Base-by-base conservation (phyloP, 2,113 vertebrate genomes). In the Grammomys surdaster region DNA sequence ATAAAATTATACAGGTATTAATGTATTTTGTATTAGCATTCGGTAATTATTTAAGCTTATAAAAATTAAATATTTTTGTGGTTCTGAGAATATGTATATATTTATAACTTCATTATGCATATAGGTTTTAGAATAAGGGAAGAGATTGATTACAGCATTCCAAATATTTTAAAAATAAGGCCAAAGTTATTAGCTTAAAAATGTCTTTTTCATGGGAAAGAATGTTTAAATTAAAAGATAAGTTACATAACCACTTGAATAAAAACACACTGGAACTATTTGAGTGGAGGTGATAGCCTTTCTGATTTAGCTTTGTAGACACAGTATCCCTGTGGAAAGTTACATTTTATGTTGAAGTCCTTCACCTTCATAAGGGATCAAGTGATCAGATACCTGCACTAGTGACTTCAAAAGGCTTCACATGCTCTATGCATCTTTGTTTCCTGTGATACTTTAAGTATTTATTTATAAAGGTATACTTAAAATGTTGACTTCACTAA, bases 61-160 rank as follows among this genome's bases (percentile, higher is more conserved):
- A 98, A 98, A 98, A 98, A 98, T 97, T 98, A 98, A 99, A 97
- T 99, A 99, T 99, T 99, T 99, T 99, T 98, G 96, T 99, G 98
- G 98, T 97, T 97, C 98, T 94, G 36, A 96, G 97, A 96, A 96
- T 98, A 98, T 98, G 98, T 99, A 97, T 97, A 98, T 98, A 98
- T 98, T 95, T 98, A 13, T 98, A 97, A 97, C 95, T 95, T n/a
- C 77, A 88, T 24, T 84, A 40, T 96, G 95, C 95, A 95, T 98
- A 76, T 97, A 97, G 96, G 58, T 80, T 91, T 94, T 96, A 97
- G 96, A 86, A 90, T 90, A 80, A 84, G 70, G 90, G 43, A 58
- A 95, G 90, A 65, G 14, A 6, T 90, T 80, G 81, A 95, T 77
- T 97, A 22, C 43, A 31, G 70, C 90, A 95, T 89, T 28, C 0